Evolutionary conservation across 2,888 invertebrate species (phyloP).

Genomic region (Melieria picta): DNA sequence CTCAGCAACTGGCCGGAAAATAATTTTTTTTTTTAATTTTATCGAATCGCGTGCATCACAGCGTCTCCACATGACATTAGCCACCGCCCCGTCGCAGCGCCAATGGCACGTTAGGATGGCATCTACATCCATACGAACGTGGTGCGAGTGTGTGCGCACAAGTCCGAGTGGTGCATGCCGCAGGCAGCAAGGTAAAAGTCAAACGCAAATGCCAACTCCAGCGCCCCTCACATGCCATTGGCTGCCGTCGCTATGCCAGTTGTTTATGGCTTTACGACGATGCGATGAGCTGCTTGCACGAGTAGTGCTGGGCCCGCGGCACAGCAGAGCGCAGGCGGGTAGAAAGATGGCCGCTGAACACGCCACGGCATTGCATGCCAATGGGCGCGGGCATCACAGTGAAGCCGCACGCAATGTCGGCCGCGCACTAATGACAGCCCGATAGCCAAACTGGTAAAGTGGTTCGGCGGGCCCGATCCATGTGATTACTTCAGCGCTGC

Average conservation of each 20-base stretch:
- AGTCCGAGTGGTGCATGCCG: slow-evolving; percentile 14
- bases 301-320: too few species aligned
- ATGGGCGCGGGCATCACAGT: background rate
- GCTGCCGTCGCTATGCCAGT: slow-evolving; percentile 13
- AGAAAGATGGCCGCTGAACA: slow-evolving; percentile 39
- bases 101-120: background rate
- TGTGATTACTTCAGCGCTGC: background rate
- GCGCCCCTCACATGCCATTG: slow-evolving; percentile 12
- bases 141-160: background rate
- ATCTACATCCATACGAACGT: background rate
- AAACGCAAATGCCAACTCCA: slow-evolving; percentile 10
- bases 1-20: background rate
- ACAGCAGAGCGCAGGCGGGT: background rate
- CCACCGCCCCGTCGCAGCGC: background rate
- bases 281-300: slow-evolving; percentile 28
- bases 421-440: background rate
- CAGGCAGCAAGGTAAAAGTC: slow-evolving; percentile 12
- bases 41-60: slow-evolving; percentile 57
- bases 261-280: background rate
- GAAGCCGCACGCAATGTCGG: slow-evolving; percentile 9
- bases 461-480: background rate
- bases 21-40: slow-evolving; percentile 40
- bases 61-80: background rate
- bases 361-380: slow-evolving; percentile 13
- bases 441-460: background rate